These are phyloP conservation scores for Centruroides sculpturatus DNA, from an alignment of 1,140 invertebrate species.

Conservation along the genomic window DNA sequence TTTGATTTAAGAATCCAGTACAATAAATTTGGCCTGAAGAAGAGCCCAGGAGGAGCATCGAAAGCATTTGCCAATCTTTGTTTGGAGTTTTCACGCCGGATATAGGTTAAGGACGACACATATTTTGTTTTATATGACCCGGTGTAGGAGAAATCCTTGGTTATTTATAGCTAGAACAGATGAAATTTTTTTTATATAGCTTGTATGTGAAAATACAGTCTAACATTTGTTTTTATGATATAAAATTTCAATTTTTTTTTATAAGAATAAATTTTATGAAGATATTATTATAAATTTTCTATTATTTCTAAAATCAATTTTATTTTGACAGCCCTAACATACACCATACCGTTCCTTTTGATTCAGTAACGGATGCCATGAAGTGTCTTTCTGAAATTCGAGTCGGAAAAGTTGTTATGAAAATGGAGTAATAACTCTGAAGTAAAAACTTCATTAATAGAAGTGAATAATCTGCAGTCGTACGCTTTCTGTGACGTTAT, in stretches of 20 bases:
- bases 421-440: constrained; percentile 13
- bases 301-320: background rate
- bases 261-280: background rate
- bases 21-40: too few species aligned
- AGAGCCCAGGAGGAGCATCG: too few species aligned
- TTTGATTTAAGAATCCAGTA: too few species aligned
- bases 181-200: background rate
- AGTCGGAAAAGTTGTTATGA: constrained; percentile 29
- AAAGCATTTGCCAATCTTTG: too few species aligned
- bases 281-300: background rate
- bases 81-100: too few species aligned
- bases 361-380: constrained; percentile 23
- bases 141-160: too few species aligned
- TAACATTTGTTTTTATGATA: background rate
- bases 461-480: too few species aligned
- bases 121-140: too few species aligned
- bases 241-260: background rate
- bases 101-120: too few species aligned
- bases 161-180: too few species aligned
- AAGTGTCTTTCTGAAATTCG: constrained; percentile 23
- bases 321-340: constrained; percentile 26
- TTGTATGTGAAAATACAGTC: background rate
- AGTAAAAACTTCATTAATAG: too few species aligned
- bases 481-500: too few species aligned
- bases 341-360: constrained; percentile 26